A percentile compares a stretch with the other conserved stretches of the same genome.
Conservation (phyloP, 1,140 invertebrate genomes). For the Sinella curviseta region DNA sequence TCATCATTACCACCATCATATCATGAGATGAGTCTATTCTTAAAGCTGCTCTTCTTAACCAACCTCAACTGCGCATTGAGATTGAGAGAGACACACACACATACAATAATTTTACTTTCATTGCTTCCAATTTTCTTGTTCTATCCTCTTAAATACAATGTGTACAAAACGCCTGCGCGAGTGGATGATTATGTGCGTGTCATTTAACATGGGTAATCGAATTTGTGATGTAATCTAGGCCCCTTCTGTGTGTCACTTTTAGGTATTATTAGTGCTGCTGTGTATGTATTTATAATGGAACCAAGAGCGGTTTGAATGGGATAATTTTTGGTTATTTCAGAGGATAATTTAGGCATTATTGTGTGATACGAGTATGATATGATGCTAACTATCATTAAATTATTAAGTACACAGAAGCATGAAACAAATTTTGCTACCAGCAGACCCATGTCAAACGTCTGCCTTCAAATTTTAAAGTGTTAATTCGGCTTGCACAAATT, state of each 20-base stretch:
- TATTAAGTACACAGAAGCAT: not conserved
- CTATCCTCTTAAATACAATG: no score
- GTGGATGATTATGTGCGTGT: no score
- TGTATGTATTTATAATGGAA: not conserved
- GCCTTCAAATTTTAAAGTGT: not conserved
- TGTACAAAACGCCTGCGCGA: no score
- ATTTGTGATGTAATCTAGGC: slow-evolving; percentile 8
- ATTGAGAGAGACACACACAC: no score
- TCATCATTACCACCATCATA: not conserved
- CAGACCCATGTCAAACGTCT: not conserved
- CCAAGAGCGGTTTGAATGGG: slow-evolving; percentile 1
- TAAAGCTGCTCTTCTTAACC: no score
- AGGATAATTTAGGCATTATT: not conserved
- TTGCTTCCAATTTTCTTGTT: no score
- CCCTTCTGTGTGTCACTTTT: slow-evolving; percentile 10
- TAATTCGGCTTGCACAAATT: not conserved
- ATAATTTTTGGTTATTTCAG: slow-evolving; percentile 14
- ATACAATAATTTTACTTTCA: slow-evolving; percentile 14
- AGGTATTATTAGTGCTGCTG: not conserved
- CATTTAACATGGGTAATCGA: slow-evolving; percentile 10
- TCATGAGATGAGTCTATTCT: no score
- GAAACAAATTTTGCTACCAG: not conserved
- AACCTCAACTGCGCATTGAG: no score
- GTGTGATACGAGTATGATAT: not conserved
- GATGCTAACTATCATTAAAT: not conserved